Evolutionary conservation across 2,888 invertebrate species (phyloP), one percentile per base, ranked within the genome.

Genomic region (Portevinia maculata): DNA sequence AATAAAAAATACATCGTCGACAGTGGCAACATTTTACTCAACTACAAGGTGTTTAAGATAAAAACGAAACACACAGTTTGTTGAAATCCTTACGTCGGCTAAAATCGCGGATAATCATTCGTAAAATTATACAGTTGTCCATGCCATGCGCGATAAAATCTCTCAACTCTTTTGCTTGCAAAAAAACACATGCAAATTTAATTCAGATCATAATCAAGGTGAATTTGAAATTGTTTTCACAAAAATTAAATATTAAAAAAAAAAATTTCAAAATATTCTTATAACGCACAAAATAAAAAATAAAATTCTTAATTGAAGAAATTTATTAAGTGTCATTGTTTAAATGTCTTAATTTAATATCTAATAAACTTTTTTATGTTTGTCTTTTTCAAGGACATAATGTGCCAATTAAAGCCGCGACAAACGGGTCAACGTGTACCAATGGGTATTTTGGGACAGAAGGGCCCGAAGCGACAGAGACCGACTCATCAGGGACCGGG

Each of bases 401-500:
- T 90, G 91, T 90, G 90, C 89, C 91, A 90, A 89, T 88, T 89
- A 91, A 91, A 91, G 88, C 89, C 88, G 86, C 90, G 88, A 87
- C 87, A 88, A 90, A 90, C 87, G 90, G 90, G 89, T 86, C 90
- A 89, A 88, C 90, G 90, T 87, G 88, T 88, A 84, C 90, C 90
- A 90, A 90, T 89, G 90, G 90, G 90, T 86, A 88, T 90, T 59
- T 90, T 90, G 90, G 91, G 88, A 85, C 89, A 90, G 90, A 90
- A 88, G 89, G 90, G 90, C 89, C 90, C 90, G 90, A 91, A 90
- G 88, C 90, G 90, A 88, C 91, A 91, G 90, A 91, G 91, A 90
- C 91, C 91, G 91, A 91, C 91, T 88, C 91, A 91, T 90, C 90
- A 90, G 90, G 91, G 91, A 87, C 90, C 90, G 90, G 91, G 91